Evolutionary conservation across 2,888 invertebrate genomes (phyloP).

Genomic region (Euzetes globulus): DNA sequence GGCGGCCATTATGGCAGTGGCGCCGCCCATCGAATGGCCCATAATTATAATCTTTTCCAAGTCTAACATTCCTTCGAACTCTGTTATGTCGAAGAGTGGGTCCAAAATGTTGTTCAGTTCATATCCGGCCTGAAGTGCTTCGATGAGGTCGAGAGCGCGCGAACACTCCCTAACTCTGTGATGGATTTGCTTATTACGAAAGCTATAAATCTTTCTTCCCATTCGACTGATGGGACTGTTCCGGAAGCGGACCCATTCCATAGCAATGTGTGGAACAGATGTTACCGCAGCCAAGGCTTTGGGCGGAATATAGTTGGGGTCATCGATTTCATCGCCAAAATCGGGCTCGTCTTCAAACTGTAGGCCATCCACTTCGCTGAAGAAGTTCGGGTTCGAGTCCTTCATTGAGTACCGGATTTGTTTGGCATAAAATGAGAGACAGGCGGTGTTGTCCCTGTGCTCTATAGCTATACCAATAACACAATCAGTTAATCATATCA

Average conservation of each 20-base stretch:
- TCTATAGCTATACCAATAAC: constrained; percentile 32
- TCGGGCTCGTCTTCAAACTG: constrained; percentile 27
- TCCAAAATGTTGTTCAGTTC: constrained; percentile 52
- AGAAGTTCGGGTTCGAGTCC: constrained; percentile 33
- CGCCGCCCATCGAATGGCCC: constrained; percentile 62
- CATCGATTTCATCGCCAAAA: constrained; percentile 38
- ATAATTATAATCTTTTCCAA: constrained; percentile 51
- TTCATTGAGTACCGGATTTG: constrained; percentile 31
- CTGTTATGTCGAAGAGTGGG: constrained; percentile 45
- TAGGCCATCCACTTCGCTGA: constrained; percentile 22
- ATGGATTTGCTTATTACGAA: constrained; percentile 48
- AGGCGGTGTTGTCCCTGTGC: constrained; percentile 42
- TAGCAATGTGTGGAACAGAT: constrained; percentile 31
- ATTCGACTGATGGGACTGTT: constrained; percentile 1
- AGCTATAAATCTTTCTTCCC: constrained; percentile 1
- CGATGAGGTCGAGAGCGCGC: constrained; percentile 52
- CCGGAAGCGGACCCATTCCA: constrained; percentile 35
- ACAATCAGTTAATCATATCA: neutral
- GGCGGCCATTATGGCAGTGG: constrained; percentile 55
- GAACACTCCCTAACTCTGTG: constrained; percentile 52
- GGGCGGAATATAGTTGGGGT: constrained; percentile 36
- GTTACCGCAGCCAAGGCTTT: constrained; percentile 33
- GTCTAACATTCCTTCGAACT: constrained; percentile 50
- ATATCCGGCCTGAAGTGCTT: constrained; percentile 51
- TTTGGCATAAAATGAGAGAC: constrained; percentile 40